Evolutionary conservation across 2,797 vertebrate species (phyloP).

Genomic region (Poliocrania exsul): DNA sequence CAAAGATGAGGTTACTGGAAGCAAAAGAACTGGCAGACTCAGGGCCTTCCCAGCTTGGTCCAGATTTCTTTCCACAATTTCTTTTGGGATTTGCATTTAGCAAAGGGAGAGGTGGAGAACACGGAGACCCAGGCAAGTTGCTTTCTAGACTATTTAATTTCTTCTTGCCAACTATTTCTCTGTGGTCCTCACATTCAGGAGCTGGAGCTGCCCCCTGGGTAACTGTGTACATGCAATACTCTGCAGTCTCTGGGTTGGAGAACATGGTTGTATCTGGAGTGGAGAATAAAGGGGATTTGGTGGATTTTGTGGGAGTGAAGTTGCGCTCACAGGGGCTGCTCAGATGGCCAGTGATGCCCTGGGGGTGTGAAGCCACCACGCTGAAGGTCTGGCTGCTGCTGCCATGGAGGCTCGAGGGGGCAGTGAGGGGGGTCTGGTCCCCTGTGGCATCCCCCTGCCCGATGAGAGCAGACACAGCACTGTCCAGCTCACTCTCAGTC

Average conservation of each 20-base stretch:
- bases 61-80: constrained; percentile 15
- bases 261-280: constrained; percentile 43
- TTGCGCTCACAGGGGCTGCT: constrained; percentile 26
- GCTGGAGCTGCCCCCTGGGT: constrained; percentile 80
- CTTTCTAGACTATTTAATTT: constrained; percentile 33
- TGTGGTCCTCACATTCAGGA: constrained; percentile 69
- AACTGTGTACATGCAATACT: constrained; percentile 78
- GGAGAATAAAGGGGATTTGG: constrained; percentile 54
- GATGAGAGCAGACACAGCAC: constrained; percentile 89
- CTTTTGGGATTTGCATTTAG: constrained; percentile 34
- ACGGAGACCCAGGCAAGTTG: constrained; percentile 10
- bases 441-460: constrained; percentile 81
- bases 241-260: constrained; percentile 82
- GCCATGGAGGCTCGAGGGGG: constrained; percentile 33
- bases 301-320: constrained; percentile 10
- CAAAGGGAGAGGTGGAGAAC: constrained; percentile 61
- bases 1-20: constrained; percentile 16
- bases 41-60: constrained; percentile 3
- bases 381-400: not conserved
- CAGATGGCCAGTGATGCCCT: not conserved
- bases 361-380: not conserved
- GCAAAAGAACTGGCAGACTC: constrained; percentile 37
- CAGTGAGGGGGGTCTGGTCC: constrained; percentile 65
- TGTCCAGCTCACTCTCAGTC: constrained; percentile 82
- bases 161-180: constrained; percentile 54